Conservation (phyloP, 2,888 invertebrate genomes). For the Chrysolina oricalcia region DNA sequence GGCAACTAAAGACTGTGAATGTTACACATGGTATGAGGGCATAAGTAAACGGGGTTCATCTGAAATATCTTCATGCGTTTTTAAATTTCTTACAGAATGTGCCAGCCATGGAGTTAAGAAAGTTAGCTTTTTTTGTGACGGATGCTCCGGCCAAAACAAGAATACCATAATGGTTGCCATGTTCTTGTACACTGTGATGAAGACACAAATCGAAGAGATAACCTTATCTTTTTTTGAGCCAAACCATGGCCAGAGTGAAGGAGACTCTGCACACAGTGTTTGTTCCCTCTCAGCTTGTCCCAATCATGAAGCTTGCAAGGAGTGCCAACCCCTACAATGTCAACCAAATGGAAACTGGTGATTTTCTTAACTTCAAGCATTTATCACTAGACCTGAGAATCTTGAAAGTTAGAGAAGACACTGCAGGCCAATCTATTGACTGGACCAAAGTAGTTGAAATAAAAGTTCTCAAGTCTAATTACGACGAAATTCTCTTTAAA, state of each 20-base stretch:
- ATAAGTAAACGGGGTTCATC: too few species aligned
- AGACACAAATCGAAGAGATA: neutral
- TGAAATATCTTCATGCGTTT: too few species aligned
- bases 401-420: neutral
- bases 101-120: neutral
- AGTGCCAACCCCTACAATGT: slow-evolving; percentile 39
- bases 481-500: too few species aligned
- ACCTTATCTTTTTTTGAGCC: slow-evolving; percentile 27
- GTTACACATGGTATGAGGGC: too few species aligned
- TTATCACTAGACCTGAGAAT: slow-evolving; percentile 33
- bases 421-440: too few species aligned
- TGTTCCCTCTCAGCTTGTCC: too few species aligned
- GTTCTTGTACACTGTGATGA: slow-evolving; percentile 1
- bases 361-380: slow-evolving; percentile 38
- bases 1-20: too few species aligned
- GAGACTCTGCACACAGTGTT: too few species aligned
- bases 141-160: neutral
- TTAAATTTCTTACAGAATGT: neutral
- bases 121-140: neutral
- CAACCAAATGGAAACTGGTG: slow-evolving; percentile 25
- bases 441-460: too few species aligned
- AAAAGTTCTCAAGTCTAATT: too few species aligned
- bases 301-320: slow-evolving; percentile 34
- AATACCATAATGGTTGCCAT: neutral
- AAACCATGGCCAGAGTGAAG: slow-evolving; percentile 38